Percentiles rank a stretch among this genome's conserved stretches.
phyloP scores from a whole-genome alignment of 1,140 invertebrate genomes.

The Whitmania pigra region DNA sequence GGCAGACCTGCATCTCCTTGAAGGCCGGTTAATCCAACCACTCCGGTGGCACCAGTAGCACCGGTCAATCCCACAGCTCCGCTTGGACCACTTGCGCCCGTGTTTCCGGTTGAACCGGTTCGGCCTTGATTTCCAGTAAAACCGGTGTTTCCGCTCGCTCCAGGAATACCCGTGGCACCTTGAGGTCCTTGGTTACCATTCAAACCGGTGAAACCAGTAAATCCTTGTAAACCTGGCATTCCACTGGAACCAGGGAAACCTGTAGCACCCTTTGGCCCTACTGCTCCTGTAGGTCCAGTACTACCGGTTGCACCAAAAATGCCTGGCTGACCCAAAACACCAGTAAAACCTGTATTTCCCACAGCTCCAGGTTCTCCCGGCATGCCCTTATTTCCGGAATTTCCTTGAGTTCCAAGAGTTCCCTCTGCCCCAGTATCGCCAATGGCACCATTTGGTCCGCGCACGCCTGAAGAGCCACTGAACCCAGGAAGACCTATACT shows the following conservation, averaged over 20 bases:
- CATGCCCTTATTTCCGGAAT: background rate
- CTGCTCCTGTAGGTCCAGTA: background rate
- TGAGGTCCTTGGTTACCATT: background rate
- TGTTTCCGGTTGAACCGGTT: slow-evolving; percentile 2
- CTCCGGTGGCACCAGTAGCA: background rate
- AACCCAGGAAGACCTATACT: background rate
- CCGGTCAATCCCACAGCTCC: slow-evolving; percentile 1
- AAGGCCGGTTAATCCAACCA: slow-evolving; percentile 3
- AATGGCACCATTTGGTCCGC: background rate
- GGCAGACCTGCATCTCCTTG: background rate
- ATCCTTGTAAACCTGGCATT: background rate
- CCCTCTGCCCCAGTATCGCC: background rate
- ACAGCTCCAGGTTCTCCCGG: background rate
- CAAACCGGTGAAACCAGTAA: background rate
- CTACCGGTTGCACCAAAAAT: background rate
- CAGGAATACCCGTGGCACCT: slow-evolving; percentile 11
- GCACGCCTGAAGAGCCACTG: background rate
- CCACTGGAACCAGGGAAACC: slow-evolving; percentile 8
- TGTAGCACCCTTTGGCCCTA: background rate
- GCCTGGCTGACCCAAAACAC: background rate
- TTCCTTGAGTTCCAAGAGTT: background rate
- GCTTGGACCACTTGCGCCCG: background rate
- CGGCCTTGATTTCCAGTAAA: slow-evolving; percentile 1
- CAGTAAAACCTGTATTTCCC: background rate
- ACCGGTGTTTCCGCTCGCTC: slow-evolving; percentile 5